phyloP scores from a whole-genome alignment of 2,113 vertebrate species.

The Fregetta grallaria region DNA sequence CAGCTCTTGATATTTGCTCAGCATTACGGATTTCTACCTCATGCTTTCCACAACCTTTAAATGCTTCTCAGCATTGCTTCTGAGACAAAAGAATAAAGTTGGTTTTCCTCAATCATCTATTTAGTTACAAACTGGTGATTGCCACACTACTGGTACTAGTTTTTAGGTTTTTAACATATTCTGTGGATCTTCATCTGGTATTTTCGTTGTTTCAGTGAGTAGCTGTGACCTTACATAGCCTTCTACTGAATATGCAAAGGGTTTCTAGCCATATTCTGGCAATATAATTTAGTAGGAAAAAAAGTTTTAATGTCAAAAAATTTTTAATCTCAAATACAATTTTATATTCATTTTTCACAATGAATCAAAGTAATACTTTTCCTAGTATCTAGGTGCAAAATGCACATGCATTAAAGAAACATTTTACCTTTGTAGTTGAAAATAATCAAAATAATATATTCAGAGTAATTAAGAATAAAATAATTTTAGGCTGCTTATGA shows the following conservation, averaged over 20 bases:
- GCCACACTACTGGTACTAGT: background rate
- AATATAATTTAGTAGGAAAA: constrained; percentile 34
- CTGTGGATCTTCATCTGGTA: constrained; percentile 31
- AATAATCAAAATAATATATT: background rate
- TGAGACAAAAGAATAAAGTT: background rate
- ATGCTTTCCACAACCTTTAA: background rate
- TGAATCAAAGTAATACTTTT: background rate
- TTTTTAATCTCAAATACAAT: background rate
- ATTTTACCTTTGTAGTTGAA: background rate
- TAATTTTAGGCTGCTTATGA: background rate
- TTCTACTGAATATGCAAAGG: background rate
- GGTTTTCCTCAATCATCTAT: background rate
- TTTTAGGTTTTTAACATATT: background rate
- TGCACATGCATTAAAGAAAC: background rate
- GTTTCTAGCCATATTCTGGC: background rate
- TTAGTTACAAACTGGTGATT: background rate
- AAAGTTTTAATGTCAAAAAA: background rate
- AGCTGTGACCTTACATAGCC: constrained; percentile 4
- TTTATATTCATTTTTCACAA: constrained; percentile 11
- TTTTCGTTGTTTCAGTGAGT: constrained; percentile 7
- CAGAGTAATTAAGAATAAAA: background rate
- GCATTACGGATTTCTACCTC: background rate
- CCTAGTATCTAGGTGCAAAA: background rate
- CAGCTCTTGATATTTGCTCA: background rate
- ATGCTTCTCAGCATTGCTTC: background rate